A percentile compares a stretch with the other conserved stretches of the same genome.
Evolutionary conservation across 2,888 invertebrate genomes (phyloP).

Genomic region (Pegoplata infirma): DNA sequence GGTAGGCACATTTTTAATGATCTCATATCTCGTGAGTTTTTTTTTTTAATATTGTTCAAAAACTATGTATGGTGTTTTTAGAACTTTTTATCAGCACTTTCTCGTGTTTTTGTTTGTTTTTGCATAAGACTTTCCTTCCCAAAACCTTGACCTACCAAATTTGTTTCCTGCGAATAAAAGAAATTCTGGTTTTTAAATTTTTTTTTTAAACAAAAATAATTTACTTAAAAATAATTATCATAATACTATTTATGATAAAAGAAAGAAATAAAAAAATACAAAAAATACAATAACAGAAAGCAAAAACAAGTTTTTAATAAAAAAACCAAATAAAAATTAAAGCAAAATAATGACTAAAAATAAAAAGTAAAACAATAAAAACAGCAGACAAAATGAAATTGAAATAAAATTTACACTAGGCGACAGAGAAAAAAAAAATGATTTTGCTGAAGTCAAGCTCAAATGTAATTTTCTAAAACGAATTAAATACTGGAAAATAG

Average conservation of each 20-base stretch:
- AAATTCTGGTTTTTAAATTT: background rate
- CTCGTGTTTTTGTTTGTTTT: background rate
- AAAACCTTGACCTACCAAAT: slow-evolving; percentile 12
- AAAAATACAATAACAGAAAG: background rate
- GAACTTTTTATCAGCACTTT: background rate
- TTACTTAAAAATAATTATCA: background rate
- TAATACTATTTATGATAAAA: background rate
- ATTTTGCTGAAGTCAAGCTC: background rate
- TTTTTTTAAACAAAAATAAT: background rate
- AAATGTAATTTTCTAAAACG: too few relatives aligned
- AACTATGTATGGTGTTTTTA: background rate
- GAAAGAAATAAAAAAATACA: background rate
- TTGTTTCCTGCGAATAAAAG: background rate
- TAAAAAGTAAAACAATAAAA: background rate
- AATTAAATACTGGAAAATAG: too few relatives aligned
- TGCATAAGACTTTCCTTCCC: background rate
- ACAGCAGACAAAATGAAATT: background rate
- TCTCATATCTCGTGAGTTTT: too few relatives aligned
- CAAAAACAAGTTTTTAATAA: background rate
- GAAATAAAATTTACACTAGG: background rate
- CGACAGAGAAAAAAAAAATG: background rate
- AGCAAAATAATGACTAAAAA: background rate
- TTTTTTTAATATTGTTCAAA: too few relatives aligned
- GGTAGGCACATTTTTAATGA: too few relatives aligned
- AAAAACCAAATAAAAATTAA: background rate